A percentile compares a stretch with the other conserved stretches of the same genome.
Evolutionary conservation across 2,797 vertebrate species (phyloP).

Genomic region (Anableps anableps): DNA sequence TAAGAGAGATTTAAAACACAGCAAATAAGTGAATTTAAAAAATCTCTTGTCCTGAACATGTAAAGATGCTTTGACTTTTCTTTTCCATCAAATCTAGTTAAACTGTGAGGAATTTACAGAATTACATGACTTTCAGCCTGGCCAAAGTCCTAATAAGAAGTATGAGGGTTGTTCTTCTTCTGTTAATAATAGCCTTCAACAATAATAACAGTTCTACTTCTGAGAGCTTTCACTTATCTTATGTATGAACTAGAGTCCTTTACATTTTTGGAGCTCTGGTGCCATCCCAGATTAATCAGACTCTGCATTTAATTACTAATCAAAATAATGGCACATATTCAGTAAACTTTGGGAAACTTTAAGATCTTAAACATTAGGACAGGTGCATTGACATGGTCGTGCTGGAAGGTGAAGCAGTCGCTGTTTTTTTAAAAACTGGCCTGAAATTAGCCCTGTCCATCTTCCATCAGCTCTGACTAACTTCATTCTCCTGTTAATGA

Average conservation of each 20-base stretch:
- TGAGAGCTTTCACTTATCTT: too few relatives aligned
- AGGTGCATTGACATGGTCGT: neutral
- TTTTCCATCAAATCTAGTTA: neutral
- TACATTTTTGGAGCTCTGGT: neutral
- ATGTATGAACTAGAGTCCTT: too few relatives aligned
- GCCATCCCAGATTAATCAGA: neutral
- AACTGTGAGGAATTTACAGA: neutral
- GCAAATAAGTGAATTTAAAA: neutral
- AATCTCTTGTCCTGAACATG: neutral
- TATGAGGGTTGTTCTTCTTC: neutral
- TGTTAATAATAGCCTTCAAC: neutral
- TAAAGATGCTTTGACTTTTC: neutral
- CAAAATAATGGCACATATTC: too few relatives aligned
- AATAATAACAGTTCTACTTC: too few relatives aligned
- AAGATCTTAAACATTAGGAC: too few relatives aligned
- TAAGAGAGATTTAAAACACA: neutral
- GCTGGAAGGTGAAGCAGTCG: neutral
- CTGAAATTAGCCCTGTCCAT: neutral
- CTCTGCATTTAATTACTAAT: neutral
- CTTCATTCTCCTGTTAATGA: neutral
- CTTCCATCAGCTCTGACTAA: neutral
- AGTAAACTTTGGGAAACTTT: too few relatives aligned
- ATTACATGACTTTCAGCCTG: neutral
- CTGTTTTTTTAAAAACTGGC: too few relatives aligned
- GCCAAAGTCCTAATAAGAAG: neutral